phyloP scores from a whole-genome alignment of 2,888 invertebrate genomes.

The Pseudoips prasinana region DNA sequence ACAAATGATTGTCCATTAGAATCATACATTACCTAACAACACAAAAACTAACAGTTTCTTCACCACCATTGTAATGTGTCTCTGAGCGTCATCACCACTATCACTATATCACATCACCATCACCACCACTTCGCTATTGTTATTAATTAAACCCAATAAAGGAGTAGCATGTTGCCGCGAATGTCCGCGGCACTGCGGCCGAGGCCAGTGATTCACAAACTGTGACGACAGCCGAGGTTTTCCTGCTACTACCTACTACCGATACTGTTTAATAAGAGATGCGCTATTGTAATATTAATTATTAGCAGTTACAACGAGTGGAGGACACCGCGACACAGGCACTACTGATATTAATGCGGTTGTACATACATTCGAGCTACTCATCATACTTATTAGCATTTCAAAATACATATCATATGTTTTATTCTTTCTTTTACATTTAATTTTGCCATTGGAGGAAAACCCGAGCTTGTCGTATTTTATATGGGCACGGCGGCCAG shows the following conservation, averaged over 20 bases:
- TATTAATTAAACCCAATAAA: neutral
- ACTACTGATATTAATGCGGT: no score
- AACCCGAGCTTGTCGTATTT: no score
- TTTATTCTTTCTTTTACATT: no score
- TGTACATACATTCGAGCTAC: no score
- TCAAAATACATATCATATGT: no score
- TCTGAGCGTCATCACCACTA: slow-evolving; percentile 8
- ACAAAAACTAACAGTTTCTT: slow-evolving; percentile 16
- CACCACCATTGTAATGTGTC: slow-evolving; percentile 7
- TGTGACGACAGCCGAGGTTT: slow-evolving; percentile 27
- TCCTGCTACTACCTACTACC: slow-evolving; percentile 22
- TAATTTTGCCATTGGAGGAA: no score
- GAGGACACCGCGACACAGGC: no score
- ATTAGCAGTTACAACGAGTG: no score
- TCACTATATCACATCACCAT: slow-evolving; percentile 9
- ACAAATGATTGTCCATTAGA: no score
- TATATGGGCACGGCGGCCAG: no score
- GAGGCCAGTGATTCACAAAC: slow-evolving; percentile 55
- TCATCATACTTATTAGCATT: no score
- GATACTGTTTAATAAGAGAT: no score
- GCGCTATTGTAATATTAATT: slow-evolving; percentile 1
- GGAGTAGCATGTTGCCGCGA: neutral
- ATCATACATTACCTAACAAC: slow-evolving; percentile 25
- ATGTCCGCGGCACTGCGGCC: slow-evolving; percentile 15
- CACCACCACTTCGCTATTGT: slow-evolving; percentile 1